Percentiles rank a stretch among this genome's conserved stretches.
phyloP scores from a whole-genome alignment of 2,797 vertebrate genomes.

The Ctenosaura bakeri region DNA sequence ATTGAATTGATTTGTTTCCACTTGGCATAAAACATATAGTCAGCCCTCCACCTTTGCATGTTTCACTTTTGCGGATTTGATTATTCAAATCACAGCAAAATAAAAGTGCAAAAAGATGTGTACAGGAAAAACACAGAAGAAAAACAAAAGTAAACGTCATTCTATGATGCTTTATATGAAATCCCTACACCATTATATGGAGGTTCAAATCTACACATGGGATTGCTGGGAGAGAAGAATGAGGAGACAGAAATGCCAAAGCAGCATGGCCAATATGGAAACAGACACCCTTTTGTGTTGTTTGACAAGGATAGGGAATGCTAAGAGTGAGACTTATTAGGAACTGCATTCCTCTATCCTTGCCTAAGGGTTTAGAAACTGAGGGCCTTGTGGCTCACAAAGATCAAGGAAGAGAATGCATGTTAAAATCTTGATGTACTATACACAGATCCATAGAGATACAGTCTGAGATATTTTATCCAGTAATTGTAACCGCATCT shows the following conservation, averaged over 20 bases:
- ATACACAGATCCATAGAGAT: too few relatives aligned
- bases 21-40: too few relatives aligned
- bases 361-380: background rate
- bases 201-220: background rate
- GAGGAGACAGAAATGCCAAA: background rate
- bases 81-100: background rate
- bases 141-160: background rate
- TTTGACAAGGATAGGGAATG: background rate
- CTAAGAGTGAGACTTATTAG: background rate
- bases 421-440: background rate
- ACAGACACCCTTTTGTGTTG: conserved; percentile 1
- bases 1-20: too few relatives aligned
- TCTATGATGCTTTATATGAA: background rate
- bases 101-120: background rate
- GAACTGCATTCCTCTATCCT: background rate
- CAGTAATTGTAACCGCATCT: background rate
- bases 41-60: too few relatives aligned
- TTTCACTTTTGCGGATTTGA: too few relatives aligned
- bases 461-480: background rate
- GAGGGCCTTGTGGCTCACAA: background rate
- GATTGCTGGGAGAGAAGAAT: background rate
- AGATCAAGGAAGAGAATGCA: background rate
- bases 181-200: background rate
- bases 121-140: background rate
- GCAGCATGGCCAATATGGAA: background rate